Conservation (phyloP, 2,113 vertebrate genomes). For the Notechis scutatus region DNA sequence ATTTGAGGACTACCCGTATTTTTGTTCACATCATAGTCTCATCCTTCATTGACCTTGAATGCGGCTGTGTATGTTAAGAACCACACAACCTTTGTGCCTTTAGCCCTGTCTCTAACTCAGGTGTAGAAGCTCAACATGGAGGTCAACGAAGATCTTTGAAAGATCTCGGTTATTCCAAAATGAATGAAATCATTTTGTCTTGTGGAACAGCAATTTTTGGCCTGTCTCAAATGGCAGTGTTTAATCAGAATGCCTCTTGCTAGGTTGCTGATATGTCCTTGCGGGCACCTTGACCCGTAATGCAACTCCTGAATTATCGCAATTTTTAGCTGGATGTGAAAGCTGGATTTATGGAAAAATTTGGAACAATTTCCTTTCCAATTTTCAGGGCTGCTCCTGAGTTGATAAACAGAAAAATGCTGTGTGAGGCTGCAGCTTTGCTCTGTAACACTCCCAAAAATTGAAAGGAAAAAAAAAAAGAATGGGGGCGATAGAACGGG, state of each 20-base stretch:
- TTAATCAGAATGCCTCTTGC: neutral
- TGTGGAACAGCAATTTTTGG: neutral
- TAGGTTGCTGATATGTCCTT: neutral
- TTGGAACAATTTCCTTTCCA: neutral
- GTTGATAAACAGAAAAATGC: neutral
- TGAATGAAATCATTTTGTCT: neutral
- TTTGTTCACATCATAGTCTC: conserved; percentile 4
- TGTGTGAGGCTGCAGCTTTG: neutral
- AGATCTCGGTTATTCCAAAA: neutral
- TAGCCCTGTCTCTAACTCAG: neutral
- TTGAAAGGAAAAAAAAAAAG: neutral
- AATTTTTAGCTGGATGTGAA: neutral
- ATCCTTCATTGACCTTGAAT: conserved; percentile 6
- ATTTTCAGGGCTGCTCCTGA: neutral
- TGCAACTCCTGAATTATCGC: neutral
- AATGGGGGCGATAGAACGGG: neutral
- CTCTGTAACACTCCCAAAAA: neutral
- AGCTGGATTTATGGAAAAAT: neutral
- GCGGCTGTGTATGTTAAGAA: neutral
- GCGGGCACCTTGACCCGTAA: neutral
- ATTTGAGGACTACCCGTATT: neutral
- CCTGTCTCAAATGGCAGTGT: neutral
- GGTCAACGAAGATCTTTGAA: neutral
- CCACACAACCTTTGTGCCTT: neutral
- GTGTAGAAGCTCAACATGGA: neutral